Evolutionary conservation across 2,888 invertebrate genomes (phyloP).

Genomic region (Acleris literana): DNA sequence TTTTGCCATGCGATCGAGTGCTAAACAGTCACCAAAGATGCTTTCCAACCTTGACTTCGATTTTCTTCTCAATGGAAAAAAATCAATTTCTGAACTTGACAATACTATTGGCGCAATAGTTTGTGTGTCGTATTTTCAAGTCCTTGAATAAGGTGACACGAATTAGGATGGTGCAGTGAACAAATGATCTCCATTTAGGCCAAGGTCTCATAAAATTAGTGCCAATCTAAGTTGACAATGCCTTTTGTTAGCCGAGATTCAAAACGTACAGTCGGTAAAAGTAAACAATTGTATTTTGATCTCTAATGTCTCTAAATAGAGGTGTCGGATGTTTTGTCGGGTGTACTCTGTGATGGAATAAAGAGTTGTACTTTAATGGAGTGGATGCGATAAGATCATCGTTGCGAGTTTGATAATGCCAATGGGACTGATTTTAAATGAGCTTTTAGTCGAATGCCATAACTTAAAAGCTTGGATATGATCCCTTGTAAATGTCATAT

Average conservation of each 20-base stretch:
- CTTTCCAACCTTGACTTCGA: not conserved
- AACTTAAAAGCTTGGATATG: too few relatives aligned
- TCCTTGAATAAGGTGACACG: slow-evolving; percentile 55
- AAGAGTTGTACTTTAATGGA: slow-evolving; percentile 25
- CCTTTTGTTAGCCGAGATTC: slow-evolving; percentile 30
- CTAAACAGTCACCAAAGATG: too few relatives aligned
- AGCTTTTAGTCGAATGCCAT: not conserved
- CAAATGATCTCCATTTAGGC: slow-evolving; percentile 54
- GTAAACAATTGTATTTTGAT: not conserved
- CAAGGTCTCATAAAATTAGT: slow-evolving; percentile 60
- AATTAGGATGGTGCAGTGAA: slow-evolving; percentile 60
- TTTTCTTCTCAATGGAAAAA: not conserved
- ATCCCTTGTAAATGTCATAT: too few relatives aligned
- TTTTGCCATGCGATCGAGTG: too few relatives aligned
- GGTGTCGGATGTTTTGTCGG: not conserved
- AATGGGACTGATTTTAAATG: slow-evolving; percentile 24
- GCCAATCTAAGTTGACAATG: slow-evolving; percentile 62
- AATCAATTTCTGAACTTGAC: slow-evolving; percentile 13
- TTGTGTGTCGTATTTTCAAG: slow-evolving; percentile 11
- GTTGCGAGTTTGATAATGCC: slow-evolving; percentile 11
- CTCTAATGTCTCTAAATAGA: not conserved
- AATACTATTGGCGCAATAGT: slow-evolving; percentile 10
- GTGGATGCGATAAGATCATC: slow-evolving; percentile 16
- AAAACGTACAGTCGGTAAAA: slow-evolving; percentile 14
- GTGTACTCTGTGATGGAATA: slow-evolving; percentile 9